phyloP scores from a whole-genome alignment of 2,797 vertebrate genomes.

The Orientallactaga sibirica region DNA sequence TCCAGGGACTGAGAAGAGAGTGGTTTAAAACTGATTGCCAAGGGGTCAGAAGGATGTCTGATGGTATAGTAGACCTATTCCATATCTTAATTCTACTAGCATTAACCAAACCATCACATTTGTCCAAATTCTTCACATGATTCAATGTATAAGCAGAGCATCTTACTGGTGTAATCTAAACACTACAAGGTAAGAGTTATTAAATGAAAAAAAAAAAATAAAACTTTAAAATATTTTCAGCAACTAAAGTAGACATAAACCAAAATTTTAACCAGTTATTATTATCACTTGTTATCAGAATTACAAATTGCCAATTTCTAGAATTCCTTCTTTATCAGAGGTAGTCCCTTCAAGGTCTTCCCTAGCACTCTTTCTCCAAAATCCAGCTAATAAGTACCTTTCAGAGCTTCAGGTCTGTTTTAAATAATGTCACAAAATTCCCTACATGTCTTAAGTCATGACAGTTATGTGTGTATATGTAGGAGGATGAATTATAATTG shows the following conservation, averaged over 20 bases:
- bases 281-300: background rate
- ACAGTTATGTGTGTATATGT: background rate
- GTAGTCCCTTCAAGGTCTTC: background rate
- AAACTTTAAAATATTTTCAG: background rate
- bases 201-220: conserved; percentile 46
- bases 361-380: background rate
- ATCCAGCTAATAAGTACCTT: conserved; percentile 1
- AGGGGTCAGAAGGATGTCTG: background rate
- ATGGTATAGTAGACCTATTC: background rate
- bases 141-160: too few relatives aligned
- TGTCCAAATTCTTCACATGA: background rate
- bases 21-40: background rate
- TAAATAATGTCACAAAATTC: conserved; percentile 12
- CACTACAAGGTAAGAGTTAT: background rate
- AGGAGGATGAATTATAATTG: background rate
- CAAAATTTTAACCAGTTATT: background rate
- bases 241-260: background rate
- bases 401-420: conserved; percentile 16
- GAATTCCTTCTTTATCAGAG: background rate
- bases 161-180: too few relatives aligned
- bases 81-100: background rate
- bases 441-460: background rate
- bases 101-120: background rate
- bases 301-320: background rate
- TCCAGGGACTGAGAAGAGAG: background rate